A percentile compares a stretch with the other conserved stretches of the same genome.
Conservation (phyloP, 2,888 invertebrate species). For the Oxystoma pomonae region DNA sequence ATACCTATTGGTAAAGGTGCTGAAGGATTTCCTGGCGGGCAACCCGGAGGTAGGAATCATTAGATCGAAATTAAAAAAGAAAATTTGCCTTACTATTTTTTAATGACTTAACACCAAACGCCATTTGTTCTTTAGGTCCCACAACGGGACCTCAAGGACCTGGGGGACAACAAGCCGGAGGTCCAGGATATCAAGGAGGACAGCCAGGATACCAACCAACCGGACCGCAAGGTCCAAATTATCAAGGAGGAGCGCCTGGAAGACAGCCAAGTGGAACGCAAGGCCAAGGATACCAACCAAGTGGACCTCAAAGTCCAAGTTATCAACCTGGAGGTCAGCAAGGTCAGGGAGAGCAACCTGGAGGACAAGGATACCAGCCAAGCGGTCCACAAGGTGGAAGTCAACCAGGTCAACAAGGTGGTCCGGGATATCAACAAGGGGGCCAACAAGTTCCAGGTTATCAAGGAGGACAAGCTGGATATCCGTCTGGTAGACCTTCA, state of each 20-base stretch:
- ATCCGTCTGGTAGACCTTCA: constrained; percentile 18
- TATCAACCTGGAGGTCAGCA: constrained; percentile 10
- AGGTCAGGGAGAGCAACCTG: constrained; percentile 13
- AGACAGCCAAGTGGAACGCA: constrained; percentile 19
- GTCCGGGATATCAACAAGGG: background rate
- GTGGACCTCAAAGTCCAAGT: constrained; percentile 10
- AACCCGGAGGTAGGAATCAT: constrained; percentile 14
- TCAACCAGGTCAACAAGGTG: constrained; percentile 6
- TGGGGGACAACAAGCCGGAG: constrained; percentile 2
- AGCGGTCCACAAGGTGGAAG: background rate
- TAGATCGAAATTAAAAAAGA: background rate
- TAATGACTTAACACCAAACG: background rate
- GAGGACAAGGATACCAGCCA: constrained; percentile 14
- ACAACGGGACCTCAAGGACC: background rate
- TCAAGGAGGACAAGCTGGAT: constrained; percentile 4
- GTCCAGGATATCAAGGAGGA: constrained; percentile 16
- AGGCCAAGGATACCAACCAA: constrained; percentile 17
- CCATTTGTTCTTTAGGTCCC: background rate
- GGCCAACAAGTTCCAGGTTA: constrained; percentile 8
- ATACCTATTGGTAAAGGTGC: constrained; percentile 30
- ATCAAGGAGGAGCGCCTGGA: constrained; percentile 1
- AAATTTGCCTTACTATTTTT: background rate
- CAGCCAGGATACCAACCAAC: constrained; percentile 1
- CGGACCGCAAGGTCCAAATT: constrained; percentile 23
- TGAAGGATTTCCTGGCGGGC: constrained; percentile 24